Percentiles rank a stretch among this genome's conserved stretches.
These are phyloP conservation scores for Poeciliopsis occidentalis DNA, from an alignment of 2,113 vertebrate species.

Conservation along the genomic window DNA sequence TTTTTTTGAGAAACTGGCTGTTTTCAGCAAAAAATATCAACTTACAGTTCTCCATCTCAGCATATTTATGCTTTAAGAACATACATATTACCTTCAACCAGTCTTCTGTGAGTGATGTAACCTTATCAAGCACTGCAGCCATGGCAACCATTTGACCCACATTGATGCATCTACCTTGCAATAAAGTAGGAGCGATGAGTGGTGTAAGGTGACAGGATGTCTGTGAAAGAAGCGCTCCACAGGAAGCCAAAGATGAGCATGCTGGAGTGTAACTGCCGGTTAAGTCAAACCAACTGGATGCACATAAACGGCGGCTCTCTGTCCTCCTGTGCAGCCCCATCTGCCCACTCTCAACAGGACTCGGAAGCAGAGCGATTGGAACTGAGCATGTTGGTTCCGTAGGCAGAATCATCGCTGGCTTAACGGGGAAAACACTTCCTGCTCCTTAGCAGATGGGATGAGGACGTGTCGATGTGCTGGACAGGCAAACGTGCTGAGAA, in stretches of 20 bases:
- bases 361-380: conserved; percentile 67
- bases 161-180: conserved; percentile 27
- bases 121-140: conserved; percentile 31
- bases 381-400: conserved; percentile 58
- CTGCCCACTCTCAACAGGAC: conserved; percentile 48
- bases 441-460: conserved; percentile 74
- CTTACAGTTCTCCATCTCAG: conserved; percentile 3
- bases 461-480: conserved; percentile 54
- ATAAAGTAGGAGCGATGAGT: conserved; percentile 20
- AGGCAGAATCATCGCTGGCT: conserved; percentile 42
- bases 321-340: conserved; percentile 37
- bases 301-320: conserved; percentile 33
- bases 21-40: neutral
- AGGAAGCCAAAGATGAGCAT: conserved; percentile 44
- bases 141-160: conserved; percentile 48
- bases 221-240: conserved; percentile 25
- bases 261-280: conserved; percentile 24
- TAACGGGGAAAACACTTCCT: conserved; percentile 65
- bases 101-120: conserved; percentile 15
- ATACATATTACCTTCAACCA: conserved; percentile 21
- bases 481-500: conserved; percentile 53
- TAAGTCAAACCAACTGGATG: conserved; percentile 26
- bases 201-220: conserved; percentile 32
- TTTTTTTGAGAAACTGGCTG: neutral
- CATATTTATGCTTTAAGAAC: conserved; percentile 14